phyloP scores from a whole-genome alignment of 2,797 vertebrate genomes.

The Telmatherina bonti region DNA sequence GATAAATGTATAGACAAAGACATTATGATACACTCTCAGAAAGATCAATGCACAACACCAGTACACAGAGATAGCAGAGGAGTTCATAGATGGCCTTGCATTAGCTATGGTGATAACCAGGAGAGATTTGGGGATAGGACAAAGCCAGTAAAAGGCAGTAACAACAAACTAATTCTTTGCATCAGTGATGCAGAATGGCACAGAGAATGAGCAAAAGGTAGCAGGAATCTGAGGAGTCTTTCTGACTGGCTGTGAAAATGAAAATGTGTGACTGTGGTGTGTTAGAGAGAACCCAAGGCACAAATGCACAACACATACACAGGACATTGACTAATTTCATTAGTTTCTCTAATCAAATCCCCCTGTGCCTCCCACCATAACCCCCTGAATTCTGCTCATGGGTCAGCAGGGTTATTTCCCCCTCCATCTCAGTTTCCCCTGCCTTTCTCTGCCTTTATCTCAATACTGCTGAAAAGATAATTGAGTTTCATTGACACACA shows the following conservation, averaged over 20 bases:
- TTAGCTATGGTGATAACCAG: constrained; percentile 51
- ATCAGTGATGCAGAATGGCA: constrained; percentile 68
- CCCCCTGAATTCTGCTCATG: constrained; percentile 26
- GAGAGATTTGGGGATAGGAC: constrained; percentile 49
- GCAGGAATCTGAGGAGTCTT: constrained; percentile 37
- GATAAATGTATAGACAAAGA: constrained; percentile 7
- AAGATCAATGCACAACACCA: constrained; percentile 39
- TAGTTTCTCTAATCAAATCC: constrained; percentile 66
- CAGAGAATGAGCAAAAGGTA: constrained; percentile 32
- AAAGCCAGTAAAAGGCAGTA: constrained; percentile 49
- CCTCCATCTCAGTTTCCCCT: background rate
- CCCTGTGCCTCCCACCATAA: constrained; percentile 38
- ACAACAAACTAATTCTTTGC: constrained; percentile 61
- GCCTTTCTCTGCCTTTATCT: background rate
- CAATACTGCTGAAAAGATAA: constrained; percentile 5
- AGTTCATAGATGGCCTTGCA: constrained; percentile 41
- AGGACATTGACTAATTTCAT: constrained; percentile 59
- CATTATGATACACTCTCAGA: constrained; percentile 22
- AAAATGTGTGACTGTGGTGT: constrained; percentile 26
- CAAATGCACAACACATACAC: constrained; percentile 15
- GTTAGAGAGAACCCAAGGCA: constrained; percentile 28
- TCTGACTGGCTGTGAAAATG: constrained; percentile 35
- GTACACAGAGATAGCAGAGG: constrained; percentile 32
- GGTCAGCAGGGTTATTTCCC: constrained; percentile 34
- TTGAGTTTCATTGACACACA: background rate